Base-by-base conservation (phyloP, 2,797 vertebrate species). In the Gadopsis bispinosus region DNA sequence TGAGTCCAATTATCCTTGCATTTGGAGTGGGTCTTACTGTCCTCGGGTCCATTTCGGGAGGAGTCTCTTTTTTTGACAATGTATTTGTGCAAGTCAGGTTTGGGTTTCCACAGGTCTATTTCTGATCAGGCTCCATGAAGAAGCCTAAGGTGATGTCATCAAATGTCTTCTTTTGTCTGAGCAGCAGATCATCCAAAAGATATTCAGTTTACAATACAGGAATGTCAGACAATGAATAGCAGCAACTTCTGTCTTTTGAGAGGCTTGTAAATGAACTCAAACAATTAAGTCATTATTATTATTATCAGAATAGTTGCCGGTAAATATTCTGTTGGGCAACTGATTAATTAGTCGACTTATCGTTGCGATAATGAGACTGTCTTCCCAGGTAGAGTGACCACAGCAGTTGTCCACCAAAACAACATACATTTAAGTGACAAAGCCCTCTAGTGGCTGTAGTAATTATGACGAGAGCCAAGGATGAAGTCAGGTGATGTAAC, bases 1-100 rank as follows among this genome's bases (percentile, higher is more conserved):
- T 65, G 48, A n/a, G 6, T 50, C 54, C 26, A 56, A 54, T 67
- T 67, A 67, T 66, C 12, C 58, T n/a, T 8, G 58, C 22, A 48
- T 74, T 79, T 60, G 4, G 62, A 16, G 39, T 41, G 16, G 29
- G 7, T 39, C 5, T 68, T 48, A 1, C 26, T 59, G 13, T 58
- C 29, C 47, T 35, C 1, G 26, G 39, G 39, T 60, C 6, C 10
- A 47, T 41, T 41, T 41, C 12, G 1, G 3, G 29, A 12, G 3
- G 1, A 29, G 10, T 68, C 8, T 50, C 2, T 41, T 13, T 41
- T 12, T 41, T 51, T 22, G 1, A 51, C 5, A 26, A 45, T 10
- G 7, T 31, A 31, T 35, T n/a, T 33, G 13, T 39, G 37, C 37
- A 8, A 22, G 35, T 26, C 37, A 8, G 7, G 31, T 53, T 45